These are phyloP conservation scores for Brachyptera risi DNA, from an alignment of 2,888 invertebrate genomes.

Conservation along the genomic window DNA sequence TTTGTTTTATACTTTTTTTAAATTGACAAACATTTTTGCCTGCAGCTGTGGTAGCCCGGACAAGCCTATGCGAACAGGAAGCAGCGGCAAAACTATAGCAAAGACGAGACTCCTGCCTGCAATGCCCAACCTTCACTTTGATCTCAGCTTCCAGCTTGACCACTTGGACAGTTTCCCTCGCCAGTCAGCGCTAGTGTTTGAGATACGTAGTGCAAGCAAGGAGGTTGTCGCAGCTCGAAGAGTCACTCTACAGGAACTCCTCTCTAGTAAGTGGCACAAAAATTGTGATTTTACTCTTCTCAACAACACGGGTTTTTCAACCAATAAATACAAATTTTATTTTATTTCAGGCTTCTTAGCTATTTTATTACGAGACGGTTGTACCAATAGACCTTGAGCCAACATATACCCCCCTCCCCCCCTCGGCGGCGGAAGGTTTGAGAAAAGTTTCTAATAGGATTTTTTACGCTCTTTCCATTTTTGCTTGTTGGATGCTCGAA, in stretches of 20 bases:
- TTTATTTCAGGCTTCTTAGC: too few species aligned
- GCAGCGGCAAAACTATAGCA: conserved; percentile 45
- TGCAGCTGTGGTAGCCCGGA: conserved; percentile 27
- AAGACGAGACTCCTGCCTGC: conserved; percentile 47
- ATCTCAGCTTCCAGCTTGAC: conserved; percentile 48
- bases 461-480: too few species aligned
- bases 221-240: conserved; percentile 47
- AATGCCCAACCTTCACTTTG: conserved; percentile 46
- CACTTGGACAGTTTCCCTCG: conserved; percentile 43
- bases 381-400: too few species aligned
- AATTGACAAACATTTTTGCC: too few species aligned
- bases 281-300: too few species aligned
- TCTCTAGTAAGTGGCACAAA: conserved; percentile 43
- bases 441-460: too few species aligned
- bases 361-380: too few species aligned
- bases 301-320: too few species aligned
- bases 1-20: background rate
- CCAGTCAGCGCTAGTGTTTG: conserved; percentile 47
- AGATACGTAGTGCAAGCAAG: conserved; percentile 48
- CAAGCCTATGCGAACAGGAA: conserved; percentile 27
- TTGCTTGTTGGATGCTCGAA: too few species aligned
- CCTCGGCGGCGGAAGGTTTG: too few species aligned
- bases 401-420: too few species aligned
- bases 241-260: conserved; percentile 45
- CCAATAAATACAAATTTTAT: too few species aligned